Evolutionary conservation across 2,797 vertebrate species (phyloP), one percentile per base, ranked within the genome.

Genomic region (Acanthiza pusilla): DNA sequence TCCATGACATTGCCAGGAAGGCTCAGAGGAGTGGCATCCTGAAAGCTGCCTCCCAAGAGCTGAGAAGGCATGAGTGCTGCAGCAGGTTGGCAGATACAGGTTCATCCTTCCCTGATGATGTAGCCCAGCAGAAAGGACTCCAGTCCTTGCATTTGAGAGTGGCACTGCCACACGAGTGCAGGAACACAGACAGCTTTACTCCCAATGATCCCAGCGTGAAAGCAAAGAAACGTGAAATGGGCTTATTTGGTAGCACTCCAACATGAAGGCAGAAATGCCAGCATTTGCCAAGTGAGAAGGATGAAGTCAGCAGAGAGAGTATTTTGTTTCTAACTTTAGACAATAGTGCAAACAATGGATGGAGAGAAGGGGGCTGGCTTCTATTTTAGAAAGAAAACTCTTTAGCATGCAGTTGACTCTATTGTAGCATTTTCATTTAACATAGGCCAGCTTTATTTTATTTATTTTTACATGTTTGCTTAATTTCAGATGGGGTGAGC

Each of bases 301-400:
- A 86, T 88, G 83, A 91, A 77, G 86, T 94, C 91, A 96, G 50
- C 77, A 92, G 71, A 94, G 72, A 87, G 79, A 71, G 42, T 73
- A 88, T 90, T 95, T 91, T 90, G 63, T 93, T 97, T 94, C 93
- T 94, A 96, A 91, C 83, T 94, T 93, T 93, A 94, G 95, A 93
- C 91, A 65, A 86, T 80, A 61, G 15, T 77, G 80, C 71, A 94
- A 95, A 94, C 74, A 95, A 91, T 89, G 61, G 89, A 93, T 91
- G 63, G 40, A 81, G 66, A 62, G 76, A 86, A 86, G 21, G 10
- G 23, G 10, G 4, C 15, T 86, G 48, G 8, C 13, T 91, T 91
- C 94, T 90, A 55, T 88, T 93, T 90, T 77, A 51, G 36, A 91
- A 87, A 81, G 60, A 90, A 95, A 93, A 65, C 36, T 60, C 27